Percentiles rank a stretch among this genome's conserved stretches.
Evolutionary conservation across 2,113 vertebrate species (phyloP).

Genomic region (Tyto alba): DNA sequence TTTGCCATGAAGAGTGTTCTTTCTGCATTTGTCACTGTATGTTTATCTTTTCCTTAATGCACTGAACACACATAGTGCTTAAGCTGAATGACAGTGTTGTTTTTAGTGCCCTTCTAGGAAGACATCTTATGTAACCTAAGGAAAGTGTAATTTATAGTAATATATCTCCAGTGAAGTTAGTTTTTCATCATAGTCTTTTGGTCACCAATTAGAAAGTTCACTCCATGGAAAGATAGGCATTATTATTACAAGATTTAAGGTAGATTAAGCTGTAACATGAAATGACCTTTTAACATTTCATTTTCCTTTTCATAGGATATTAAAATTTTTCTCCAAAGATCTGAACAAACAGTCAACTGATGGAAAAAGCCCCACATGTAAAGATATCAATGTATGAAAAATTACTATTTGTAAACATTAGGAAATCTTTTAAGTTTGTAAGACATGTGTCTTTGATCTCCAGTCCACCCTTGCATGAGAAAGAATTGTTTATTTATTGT

Average conservation of each 20-base stretch:
- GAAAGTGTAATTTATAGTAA: neutral
- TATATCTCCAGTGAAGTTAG: neutral
- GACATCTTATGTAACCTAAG: neutral
- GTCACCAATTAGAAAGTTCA: neutral
- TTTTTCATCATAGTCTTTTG: neutral
- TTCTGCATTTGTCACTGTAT: neutral
- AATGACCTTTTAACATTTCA: conserved; percentile 3
- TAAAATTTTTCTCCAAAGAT: conserved; percentile 52
- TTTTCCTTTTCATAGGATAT: conserved; percentile 62
- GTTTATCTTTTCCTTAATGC: neutral
- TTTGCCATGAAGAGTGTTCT: neutral
- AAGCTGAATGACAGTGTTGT: neutral
- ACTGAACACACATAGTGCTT: neutral
- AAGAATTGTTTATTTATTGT: neutral
- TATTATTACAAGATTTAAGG: neutral
- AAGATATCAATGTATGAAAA: neutral
- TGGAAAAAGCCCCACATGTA: neutral
- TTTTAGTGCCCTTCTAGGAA: neutral
- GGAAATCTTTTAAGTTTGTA: neutral
- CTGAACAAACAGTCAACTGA: conserved; percentile 8
- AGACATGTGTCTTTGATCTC: neutral
- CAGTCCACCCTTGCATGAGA: neutral
- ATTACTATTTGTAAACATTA: neutral
- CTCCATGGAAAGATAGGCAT: neutral
- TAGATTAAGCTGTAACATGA: neutral